phyloP scores from a whole-genome alignment of 2,113 vertebrate species.

The Emydura subglobosa region DNA sequence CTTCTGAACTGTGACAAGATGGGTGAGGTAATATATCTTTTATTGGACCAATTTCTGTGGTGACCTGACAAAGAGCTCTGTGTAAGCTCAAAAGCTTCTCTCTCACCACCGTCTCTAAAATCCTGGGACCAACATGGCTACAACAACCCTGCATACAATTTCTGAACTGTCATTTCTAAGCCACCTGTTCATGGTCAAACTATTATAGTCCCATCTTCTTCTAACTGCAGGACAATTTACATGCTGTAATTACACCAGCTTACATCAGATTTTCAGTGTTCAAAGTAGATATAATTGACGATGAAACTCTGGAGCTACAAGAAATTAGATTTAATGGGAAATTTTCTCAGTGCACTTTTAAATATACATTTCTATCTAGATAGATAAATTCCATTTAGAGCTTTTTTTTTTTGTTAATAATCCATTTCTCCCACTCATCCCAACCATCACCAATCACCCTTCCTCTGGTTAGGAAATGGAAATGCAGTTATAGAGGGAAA shows the following conservation, averaged over 20 bases:
- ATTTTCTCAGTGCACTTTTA: slow-evolving; percentile 65
- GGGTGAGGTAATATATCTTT: not conserved
- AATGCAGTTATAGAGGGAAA: not conserved
- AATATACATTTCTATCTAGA: not conserved
- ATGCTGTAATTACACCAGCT: not conserved
- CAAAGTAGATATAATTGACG: slow-evolving; percentile 28
- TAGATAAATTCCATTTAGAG: slow-evolving; percentile 4
- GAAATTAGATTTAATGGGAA: slow-evolving; percentile 9
- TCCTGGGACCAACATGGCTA: too few relatives aligned
- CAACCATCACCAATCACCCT: not conserved
- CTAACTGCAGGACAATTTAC: slow-evolving; percentile 4
- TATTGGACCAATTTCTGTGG: not conserved
- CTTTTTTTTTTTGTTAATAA: slow-evolving; percentile 54
- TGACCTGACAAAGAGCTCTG: too few relatives aligned
- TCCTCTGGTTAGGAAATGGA: slow-evolving; percentile 29
- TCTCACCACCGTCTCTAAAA: too few relatives aligned
- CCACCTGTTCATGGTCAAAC: not conserved
- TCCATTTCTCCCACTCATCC: slow-evolving; percentile 8
- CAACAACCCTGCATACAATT: too few relatives aligned
- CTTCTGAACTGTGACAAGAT: not conserved
- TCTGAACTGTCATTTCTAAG: not conserved
- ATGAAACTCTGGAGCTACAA: not conserved
- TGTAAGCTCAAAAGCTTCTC: too few relatives aligned
- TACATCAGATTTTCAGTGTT: slow-evolving; percentile 45
- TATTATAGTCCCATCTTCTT: not conserved